Percentiles rank a stretch among this genome's conserved stretches.
These are phyloP conservation scores for Okamejei kenojei DNA, from an alignment of 2,797 vertebrate species.

Conservation along the genomic window DNA sequence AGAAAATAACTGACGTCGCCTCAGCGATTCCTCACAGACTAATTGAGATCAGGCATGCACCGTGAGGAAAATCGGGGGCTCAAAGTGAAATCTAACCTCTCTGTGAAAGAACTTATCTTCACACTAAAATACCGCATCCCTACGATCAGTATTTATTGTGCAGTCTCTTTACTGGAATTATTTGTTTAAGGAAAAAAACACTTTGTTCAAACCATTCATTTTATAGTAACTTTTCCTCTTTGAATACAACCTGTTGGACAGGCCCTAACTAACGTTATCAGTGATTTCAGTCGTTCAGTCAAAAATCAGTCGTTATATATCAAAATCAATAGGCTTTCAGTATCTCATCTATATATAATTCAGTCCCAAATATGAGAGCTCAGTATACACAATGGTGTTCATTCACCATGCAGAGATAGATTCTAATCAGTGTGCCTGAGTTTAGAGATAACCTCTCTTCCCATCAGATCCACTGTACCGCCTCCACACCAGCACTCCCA, in stretches of 20 bases:
- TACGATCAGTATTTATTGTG: background rate
- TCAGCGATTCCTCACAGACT: background rate
- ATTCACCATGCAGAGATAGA: background rate
- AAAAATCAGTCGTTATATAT: background rate
- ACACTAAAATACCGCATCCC: background rate
- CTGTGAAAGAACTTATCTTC: background rate
- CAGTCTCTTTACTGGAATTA: background rate
- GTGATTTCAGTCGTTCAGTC: no score
- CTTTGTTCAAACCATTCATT: background rate
- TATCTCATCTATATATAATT: background rate
- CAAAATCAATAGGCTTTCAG: conserved; percentile 30
- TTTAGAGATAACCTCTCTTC: conserved; percentile 3
- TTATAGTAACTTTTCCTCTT: background rate
- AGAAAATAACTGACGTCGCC: background rate
- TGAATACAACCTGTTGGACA: background rate
- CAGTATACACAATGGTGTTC: background rate
- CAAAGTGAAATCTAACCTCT: background rate
- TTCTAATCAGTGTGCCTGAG: conserved; percentile 19
- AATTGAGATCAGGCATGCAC: background rate
- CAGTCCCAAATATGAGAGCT: conserved; percentile 17
- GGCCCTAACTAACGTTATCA: background rate
- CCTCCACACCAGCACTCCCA: no score
- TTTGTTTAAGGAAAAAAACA: background rate
- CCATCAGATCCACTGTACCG: background rate
- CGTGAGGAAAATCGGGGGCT: background rate